These are phyloP conservation scores for Xylocampa areola DNA, from an alignment of 2,888 invertebrate species.

Conservation along the genomic window DNA sequence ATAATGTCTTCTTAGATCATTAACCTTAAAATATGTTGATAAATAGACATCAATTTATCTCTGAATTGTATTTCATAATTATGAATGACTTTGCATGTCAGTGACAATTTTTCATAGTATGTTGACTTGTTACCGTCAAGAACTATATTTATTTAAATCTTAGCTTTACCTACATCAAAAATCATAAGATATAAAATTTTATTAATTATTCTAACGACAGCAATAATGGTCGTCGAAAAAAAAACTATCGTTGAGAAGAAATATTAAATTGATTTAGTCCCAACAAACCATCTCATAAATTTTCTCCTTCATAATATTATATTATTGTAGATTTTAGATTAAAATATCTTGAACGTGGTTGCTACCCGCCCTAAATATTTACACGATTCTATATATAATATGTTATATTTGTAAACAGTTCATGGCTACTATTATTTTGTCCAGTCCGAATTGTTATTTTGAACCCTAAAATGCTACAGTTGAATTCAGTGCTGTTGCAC, in stretches of 20 bases:
- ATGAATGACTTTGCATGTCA: slow-evolving; percentile 24
- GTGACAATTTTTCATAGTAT: slow-evolving; percentile 1
- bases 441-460: slow-evolving; percentile 24
- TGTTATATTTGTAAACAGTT: slow-evolving; percentile 31
- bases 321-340: slow-evolving; percentile 39
- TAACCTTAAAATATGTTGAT: slow-evolving; percentile 15
- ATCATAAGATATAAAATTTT: slow-evolving; percentile 18
- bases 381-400: slow-evolving; percentile 26
- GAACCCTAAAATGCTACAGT: slow-evolving; percentile 33
- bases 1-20: slow-evolving; percentile 22
- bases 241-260: slow-evolving; percentile 30
- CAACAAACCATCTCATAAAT: slow-evolving; percentile 54
- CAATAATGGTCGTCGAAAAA: slow-evolving; percentile 35
- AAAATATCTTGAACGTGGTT: slow-evolving; percentile 43
- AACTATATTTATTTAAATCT: slow-evolving; percentile 18
- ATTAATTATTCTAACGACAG: slow-evolving; percentile 39
- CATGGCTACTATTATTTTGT: slow-evolving; percentile 18
- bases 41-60: slow-evolving; percentile 16
- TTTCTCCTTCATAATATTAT: slow-evolving; percentile 40
- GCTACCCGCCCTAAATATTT: slow-evolving; percentile 47
- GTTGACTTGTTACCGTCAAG: slow-evolving; percentile 5
- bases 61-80: slow-evolving; percentile 19
- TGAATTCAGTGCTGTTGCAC: slow-evolving; percentile 21
- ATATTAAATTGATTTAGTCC: slow-evolving; percentile 50
- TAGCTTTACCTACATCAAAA: slow-evolving; percentile 1